Evolutionary conservation across 1,140 invertebrate species (phyloP), one percentile per base, ranked within the genome.

Genomic region (Diabrotica undecimpunctata): DNA sequence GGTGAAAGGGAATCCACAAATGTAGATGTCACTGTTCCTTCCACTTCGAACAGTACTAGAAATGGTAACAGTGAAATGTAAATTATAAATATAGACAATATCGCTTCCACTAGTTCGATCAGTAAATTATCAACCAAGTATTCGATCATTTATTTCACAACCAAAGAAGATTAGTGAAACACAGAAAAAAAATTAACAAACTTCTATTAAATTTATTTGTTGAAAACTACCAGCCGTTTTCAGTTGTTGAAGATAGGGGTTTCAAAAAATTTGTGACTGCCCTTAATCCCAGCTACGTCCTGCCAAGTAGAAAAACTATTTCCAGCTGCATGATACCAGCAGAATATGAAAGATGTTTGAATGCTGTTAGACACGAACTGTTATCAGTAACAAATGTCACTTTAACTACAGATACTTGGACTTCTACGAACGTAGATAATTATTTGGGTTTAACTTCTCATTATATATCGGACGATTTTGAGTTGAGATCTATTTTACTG

Each of bases 211-310:
- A n/a, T n/a, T n/a, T n/a, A n/a, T n/a, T n/a, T n/a, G n/a, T n/a
- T n/a, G n/a, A n/a, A n/a, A n/a, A n/a, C n/a, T n/a, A n/a, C n/a
- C n/a, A 74, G 58, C 62, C 71, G 52, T 73, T 74, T 64, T 68
- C 69, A 12, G 53, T 71, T 14, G 71, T 74, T 8, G 67, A 72
- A 56, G 71, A 71, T 53, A 14, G 65, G 39, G 69, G 62, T 5
- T 73, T 73, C 59, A 58, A 52, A 51, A 36, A 54, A 37, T 72
- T 73, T 58, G 64, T 71, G 11, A 36, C 61, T 37, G 66, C 56
- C 13, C 35, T 73, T 37, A 69, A 71, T 41, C 70, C 71, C 5
- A n/a, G n/a, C n/a, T 74, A 71, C 50, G 51, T 65, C 8, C 59
- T 73, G 50, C 71, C 70, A 25, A 65, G 61, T 38, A 46, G 64